These are phyloP conservation scores for Cotesia glomerata DNA, from an alignment of 1,140 invertebrate genomes.

Conservation along the genomic window DNA sequence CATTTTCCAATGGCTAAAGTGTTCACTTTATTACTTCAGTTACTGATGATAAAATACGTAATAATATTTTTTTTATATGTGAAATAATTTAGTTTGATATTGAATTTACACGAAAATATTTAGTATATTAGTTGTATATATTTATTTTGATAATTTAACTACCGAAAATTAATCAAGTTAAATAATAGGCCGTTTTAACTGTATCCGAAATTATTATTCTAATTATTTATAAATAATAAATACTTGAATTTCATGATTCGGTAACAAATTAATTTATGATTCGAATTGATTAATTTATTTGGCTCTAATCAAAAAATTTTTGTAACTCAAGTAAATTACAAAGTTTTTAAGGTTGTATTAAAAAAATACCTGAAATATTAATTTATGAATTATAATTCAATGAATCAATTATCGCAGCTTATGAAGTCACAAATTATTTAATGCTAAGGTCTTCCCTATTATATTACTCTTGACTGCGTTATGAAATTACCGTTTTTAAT, in stretches of 20 bases:
- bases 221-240: too few species aligned
- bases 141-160: background rate
- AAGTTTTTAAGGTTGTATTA: background rate
- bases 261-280: background rate
- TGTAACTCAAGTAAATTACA: constrained; percentile 39
- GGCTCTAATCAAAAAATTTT: constrained; percentile 46
- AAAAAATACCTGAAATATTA: too few species aligned
- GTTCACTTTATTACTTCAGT: constrained; percentile 12
- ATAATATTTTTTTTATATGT: background rate
- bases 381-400: too few species aligned
- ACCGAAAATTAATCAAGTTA: background rate
- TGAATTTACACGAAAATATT: too few species aligned
- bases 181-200: constrained; percentile 23
- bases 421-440: too few species aligned
- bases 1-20: background rate
- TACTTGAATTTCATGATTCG: too few species aligned
- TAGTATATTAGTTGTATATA: background rate
- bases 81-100: too few species aligned
- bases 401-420: too few species aligned
- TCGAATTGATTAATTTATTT: constrained; percentile 27
- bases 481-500: too few species aligned
- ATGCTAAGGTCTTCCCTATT: too few species aligned
- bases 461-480: too few species aligned
- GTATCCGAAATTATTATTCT: constrained; percentile 16
- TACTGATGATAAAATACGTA: background rate